Conservation (phyloP, 2,113 vertebrate genomes). For the Accipiter virgatus region DNA sequence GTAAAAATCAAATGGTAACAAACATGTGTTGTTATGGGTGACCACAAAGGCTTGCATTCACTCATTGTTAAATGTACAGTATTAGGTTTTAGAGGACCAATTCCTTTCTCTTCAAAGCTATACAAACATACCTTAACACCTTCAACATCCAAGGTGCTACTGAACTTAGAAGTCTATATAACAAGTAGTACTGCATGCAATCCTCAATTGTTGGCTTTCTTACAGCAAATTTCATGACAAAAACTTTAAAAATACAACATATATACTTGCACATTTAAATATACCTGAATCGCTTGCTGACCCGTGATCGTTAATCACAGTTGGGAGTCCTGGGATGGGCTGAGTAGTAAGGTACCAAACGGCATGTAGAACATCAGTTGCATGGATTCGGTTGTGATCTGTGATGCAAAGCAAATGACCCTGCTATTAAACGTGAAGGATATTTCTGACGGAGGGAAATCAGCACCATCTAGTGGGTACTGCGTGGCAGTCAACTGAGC, state of each 20-base stretch:
- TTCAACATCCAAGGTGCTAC: neutral
- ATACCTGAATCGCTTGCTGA: constrained; percentile 92
- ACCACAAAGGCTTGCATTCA: neutral
- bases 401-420: neutral
- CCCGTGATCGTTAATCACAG: constrained; percentile 83
- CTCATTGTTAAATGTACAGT: neutral
- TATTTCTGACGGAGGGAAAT: neutral
- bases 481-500: neutral
- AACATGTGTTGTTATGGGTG: neutral
- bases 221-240: neutral
- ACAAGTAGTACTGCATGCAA: neutral
- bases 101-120: neutral
- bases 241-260: neutral
- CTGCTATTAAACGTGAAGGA: neutral
- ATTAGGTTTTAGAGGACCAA: neutral
- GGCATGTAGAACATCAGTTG: constrained; percentile 96
- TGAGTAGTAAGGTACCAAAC: constrained; percentile 98
- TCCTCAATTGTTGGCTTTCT: neutral
- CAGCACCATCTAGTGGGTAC: constrained; percentile 72
- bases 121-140: neutral
- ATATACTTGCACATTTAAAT: neutral
- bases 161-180: neutral
- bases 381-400: constrained; percentile 98
- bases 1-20: neutral
- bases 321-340: constrained; percentile 88